Base-by-base conservation (phyloP, 2,888 invertebrate species). In the Melanostoma scalare region DNA sequence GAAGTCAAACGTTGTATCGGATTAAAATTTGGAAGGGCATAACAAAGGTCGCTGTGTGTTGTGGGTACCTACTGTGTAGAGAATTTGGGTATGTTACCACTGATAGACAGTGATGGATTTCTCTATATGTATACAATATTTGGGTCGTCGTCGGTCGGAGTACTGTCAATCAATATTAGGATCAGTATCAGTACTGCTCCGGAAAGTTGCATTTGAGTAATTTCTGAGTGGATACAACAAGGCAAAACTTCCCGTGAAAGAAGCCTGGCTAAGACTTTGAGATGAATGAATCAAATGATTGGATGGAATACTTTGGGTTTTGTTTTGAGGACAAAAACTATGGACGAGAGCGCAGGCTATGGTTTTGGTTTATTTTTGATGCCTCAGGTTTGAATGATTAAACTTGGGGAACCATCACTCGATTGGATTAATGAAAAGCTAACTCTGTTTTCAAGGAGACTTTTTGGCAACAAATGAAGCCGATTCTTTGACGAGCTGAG, bases 271-370 rank as follows among this genome's bases (percentile, higher is more conserved):
- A 35, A 35, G 60, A 61, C 46, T 10, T 46, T 60, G 20, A 35
- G 60, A 60, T 60, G 60, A 60, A 60, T 60, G 60, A 46, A 46
- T 60, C 35, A 44, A 44, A 44, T 60, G 60, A 60, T 60, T 60
- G 60, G 35, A 60, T 60, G 44, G 60, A 10, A 4, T 60, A 44
- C 44, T 44, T 46, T 20, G 20, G 20, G n/a, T 46, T 44, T 44
- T 10, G 0, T 60, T 56, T 30, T 5, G 20, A 20, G 20, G 20
- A 1, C 20, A 20, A 20, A 20, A 20, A 20, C 20, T 20, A 20
- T 20, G 20, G 20, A 20, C n/a, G n/a, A n/a, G n/a, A n/a, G n/a
- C n/a, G n/a, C n/a, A n/a, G n/a, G n/a, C 20, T 20, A 20, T 20
- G 20, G 20, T 53, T 53, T n/a, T 6, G 5, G 6, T 6, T 31